Percentiles rank a stretch among this genome's conserved stretches.
phyloP scores from a whole-genome alignment of 2,797 vertebrate genomes.

The Hypotaenidia philippensis region DNA sequence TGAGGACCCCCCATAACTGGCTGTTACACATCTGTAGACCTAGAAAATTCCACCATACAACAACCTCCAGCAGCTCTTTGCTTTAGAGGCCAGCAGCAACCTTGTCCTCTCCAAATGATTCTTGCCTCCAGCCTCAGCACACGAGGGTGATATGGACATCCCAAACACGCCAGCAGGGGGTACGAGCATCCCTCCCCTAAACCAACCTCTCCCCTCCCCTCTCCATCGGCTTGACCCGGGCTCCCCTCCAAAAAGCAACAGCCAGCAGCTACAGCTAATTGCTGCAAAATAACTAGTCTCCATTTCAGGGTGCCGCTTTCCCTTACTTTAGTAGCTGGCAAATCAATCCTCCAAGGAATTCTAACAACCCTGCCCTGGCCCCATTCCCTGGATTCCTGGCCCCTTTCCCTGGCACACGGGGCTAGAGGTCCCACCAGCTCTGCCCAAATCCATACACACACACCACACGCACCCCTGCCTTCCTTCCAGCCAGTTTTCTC shows the following conservation, averaged over 20 bases:
- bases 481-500: conserved; percentile 8
- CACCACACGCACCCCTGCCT: background rate
- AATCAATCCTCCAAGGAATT: conserved; percentile 70
- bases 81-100: too few relatives aligned
- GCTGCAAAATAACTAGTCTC: conserved; percentile 72
- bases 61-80: background rate
- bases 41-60: background rate
- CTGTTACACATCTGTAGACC: background rate
- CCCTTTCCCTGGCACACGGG: conserved; percentile 59
- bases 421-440: conserved; percentile 56
- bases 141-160: background rate
- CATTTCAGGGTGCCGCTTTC: conserved; percentile 71
- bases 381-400: conserved; percentile 71
- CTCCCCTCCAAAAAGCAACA: conserved; percentile 59
- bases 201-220: background rate
- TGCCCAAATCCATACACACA: background rate
- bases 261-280: conserved; percentile 57
- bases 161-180: background rate
- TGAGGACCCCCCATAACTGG: background rate
- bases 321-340: conserved; percentile 70
- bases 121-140: fast-evolving
- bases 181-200: background rate
- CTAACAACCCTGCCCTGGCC: conserved; percentile 72
- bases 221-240: conserved; percentile 5
- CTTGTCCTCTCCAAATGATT: background rate